These are phyloP conservation scores for Anarhynchus alexandrinus DNA, from an alignment of 2,113 vertebrate genomes.

Conservation along the genomic window DNA sequence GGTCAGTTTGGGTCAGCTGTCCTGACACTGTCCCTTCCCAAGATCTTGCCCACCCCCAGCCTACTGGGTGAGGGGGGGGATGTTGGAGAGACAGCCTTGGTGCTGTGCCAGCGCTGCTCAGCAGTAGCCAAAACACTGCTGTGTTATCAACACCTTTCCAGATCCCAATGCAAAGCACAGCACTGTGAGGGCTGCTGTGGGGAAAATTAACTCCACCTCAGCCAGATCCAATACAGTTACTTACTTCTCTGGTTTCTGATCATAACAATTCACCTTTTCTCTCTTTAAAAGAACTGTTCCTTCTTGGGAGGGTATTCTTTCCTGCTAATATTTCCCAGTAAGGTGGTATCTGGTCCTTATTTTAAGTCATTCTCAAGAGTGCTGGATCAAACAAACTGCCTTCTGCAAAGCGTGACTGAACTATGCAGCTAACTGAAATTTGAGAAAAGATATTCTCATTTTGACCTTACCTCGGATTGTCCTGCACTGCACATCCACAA, in stretches of 20 bases:
- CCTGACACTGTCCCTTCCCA: background rate
- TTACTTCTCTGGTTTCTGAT: background rate
- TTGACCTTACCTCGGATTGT: background rate
- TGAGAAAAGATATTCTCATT: background rate
- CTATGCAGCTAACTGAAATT: background rate
- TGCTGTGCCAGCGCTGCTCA: background rate
- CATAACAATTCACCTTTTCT: background rate
- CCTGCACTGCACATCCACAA: background rate
- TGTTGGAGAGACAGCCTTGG: background rate
- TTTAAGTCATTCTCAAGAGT: background rate
- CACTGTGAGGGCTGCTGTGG: background rate
- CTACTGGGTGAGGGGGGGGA: background rate
- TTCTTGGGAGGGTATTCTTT: background rate
- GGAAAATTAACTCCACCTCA: background rate
- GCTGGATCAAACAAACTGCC: background rate
- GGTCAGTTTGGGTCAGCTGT: background rate
- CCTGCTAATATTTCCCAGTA: background rate
- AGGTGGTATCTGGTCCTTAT: background rate
- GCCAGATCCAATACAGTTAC: background rate
- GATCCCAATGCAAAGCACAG: background rate
- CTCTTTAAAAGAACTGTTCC: background rate
- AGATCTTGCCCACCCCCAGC: background rate
- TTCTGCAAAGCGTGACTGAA: background rate
- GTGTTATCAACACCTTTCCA: background rate
- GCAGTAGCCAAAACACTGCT: background rate